phyloP scores from a whole-genome alignment of 2,888 invertebrate genomes.

The Shargacucullia verbasci region DNA sequence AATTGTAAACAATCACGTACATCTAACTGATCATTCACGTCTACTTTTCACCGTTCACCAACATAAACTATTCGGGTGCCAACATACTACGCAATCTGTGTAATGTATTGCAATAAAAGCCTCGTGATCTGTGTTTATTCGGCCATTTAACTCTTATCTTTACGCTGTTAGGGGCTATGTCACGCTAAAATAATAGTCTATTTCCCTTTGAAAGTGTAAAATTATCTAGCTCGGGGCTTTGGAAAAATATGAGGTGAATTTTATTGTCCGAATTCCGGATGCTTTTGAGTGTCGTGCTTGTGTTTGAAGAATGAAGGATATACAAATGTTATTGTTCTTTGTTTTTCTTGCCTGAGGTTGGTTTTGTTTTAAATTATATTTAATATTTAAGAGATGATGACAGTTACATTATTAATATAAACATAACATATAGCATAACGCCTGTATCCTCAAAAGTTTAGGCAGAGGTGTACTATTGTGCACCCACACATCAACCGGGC shows the following conservation, averaged over 20 bases:
- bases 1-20: conserved; percentile 31
- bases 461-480: too few relatives aligned
- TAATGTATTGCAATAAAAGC: conserved; percentile 65
- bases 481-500: too few relatives aligned
- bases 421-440: too few relatives aligned
- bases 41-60: conserved; percentile 21
- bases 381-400: too few relatives aligned
- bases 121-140: conserved; percentile 64
- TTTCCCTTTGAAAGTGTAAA: conserved; percentile 51
- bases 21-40: conserved; percentile 34
- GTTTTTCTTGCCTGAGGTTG: too few relatives aligned
- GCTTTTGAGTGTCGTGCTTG: background rate
- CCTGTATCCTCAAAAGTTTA: too few relatives aligned
- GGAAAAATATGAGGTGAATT: conserved; percentile 30
- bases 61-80: conserved; percentile 56
- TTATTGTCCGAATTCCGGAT: conserved; percentile 6
- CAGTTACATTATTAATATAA: too few relatives aligned
- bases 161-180: conserved; percentile 49
- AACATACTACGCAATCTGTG: conserved; percentile 58
- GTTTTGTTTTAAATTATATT: too few relatives aligned
- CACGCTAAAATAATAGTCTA: conserved; percentile 56
- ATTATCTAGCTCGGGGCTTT: conserved; percentile 40
- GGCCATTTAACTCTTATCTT: conserved; percentile 64
- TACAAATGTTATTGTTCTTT: too few relatives aligned
- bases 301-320: background rate